Evolutionary conservation across 2,797 vertebrate genomes (phyloP).

Genomic region (Gadopsis bispinosus): DNA sequence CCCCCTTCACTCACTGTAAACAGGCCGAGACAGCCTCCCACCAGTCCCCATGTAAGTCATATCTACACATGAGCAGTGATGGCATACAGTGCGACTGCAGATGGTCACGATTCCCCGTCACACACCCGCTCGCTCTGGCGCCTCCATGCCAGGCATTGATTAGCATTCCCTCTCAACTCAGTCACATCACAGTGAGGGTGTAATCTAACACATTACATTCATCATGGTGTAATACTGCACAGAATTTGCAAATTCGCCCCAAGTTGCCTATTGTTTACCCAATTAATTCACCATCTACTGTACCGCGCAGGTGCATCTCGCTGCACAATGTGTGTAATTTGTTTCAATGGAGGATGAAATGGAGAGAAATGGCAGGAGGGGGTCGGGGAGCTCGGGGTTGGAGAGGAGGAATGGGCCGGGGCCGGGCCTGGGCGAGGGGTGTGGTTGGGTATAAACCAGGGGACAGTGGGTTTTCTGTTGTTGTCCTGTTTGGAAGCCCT

Average conservation of each 20-base stretch:
- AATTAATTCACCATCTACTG: conserved; percentile 48
- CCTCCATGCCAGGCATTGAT: conserved; percentile 43
- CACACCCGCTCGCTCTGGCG: neutral
- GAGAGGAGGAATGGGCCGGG: conserved; percentile 62
- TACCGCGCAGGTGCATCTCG: conserved; percentile 40
- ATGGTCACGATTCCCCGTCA: conserved; percentile 31
- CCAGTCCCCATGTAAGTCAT: conserved; percentile 12
- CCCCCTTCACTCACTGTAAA: conserved; percentile 42
- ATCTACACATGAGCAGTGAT: conserved; percentile 46
- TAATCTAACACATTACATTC: conserved; percentile 44
- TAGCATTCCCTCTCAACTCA: conserved; percentile 38
- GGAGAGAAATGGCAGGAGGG: conserved; percentile 28
- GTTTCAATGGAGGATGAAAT: conserved; percentile 38
- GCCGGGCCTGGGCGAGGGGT: conserved; percentile 74
- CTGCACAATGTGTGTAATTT: conserved; percentile 42
- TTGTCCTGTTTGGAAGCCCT: conserved; percentile 74
- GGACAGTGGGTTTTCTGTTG: conserved; percentile 77
- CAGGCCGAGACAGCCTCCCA: conserved; percentile 4
- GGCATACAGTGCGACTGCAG: conserved; percentile 31
- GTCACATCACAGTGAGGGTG: conserved; percentile 29
- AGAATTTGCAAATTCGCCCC: conserved; percentile 38
- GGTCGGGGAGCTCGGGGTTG: neutral
- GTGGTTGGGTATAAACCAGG: conserved; percentile 84
- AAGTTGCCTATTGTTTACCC: conserved; percentile 48
- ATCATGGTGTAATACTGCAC: conserved; percentile 23